A percentile compares a stretch with the other conserved stretches of the same genome.
Conservation (phyloP, 2,797 vertebrate species). For the Sardinella longiceps region DNA sequence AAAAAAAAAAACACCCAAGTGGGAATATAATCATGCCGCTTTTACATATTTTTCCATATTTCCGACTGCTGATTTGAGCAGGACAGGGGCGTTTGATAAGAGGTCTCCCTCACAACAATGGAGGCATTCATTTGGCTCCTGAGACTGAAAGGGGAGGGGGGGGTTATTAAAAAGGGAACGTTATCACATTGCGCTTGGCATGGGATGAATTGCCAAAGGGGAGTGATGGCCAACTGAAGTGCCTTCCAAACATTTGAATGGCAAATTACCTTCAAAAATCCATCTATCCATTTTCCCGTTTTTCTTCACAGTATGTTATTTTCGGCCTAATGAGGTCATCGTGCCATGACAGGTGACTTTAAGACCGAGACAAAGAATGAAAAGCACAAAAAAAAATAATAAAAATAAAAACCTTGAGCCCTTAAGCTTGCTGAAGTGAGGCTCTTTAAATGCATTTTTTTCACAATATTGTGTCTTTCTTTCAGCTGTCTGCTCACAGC, state of each 20-base stretch:
- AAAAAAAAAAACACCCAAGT: conserved; percentile 44
- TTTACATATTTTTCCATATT: conserved; percentile 83
- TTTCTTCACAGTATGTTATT: conserved; percentile 42
- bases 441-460: background rate
- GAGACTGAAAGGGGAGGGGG: conserved; percentile 58
- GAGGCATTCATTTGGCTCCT: conserved; percentile 71
- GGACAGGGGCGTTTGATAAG: conserved; percentile 74
- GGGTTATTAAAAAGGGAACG: conserved; percentile 72
- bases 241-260: conserved; percentile 75
- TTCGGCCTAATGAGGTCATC: conserved; percentile 50
- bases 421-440: background rate
- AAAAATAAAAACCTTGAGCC: background rate
- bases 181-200: conserved; percentile 65
- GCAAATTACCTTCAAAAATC: conserved; percentile 73
- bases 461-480: background rate
- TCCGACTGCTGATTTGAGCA: conserved; percentile 72
- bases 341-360: conserved; percentile 22
- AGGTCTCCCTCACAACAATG: conserved; percentile 70
- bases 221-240: conserved; percentile 64
- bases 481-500: background rate
- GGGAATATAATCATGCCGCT: conserved; percentile 67
- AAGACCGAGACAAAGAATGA: conserved; percentile 2
- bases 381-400: background rate
- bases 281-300: conserved; percentile 54
- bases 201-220: conserved; percentile 64